A percentile compares a stretch with the other conserved stretches of the same genome.
phyloP scores from a whole-genome alignment of 2,888 invertebrate species.

The Tethea ocularis region DNA sequence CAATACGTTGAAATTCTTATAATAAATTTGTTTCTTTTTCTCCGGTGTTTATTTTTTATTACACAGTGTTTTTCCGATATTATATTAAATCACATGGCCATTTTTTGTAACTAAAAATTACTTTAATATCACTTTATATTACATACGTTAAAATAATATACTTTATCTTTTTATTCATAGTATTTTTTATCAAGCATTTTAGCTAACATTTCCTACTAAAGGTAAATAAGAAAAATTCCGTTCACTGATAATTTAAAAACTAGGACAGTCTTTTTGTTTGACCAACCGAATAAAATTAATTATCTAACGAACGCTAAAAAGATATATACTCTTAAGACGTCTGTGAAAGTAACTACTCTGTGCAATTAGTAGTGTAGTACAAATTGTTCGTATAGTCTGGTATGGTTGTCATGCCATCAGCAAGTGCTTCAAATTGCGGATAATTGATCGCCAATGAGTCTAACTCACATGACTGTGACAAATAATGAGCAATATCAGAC shows the following conservation, averaged over 20 bases:
- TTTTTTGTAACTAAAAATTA: too few relatives aligned
- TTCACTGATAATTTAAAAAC: slow-evolving; percentile 19
- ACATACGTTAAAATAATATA: too few relatives aligned
- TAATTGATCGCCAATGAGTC: slow-evolving; percentile 75
- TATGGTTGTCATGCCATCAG: slow-evolving; percentile 57
- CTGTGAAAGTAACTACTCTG: slow-evolving; percentile 64
- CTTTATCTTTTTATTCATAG: too few relatives aligned
- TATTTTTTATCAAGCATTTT: too few relatives aligned
- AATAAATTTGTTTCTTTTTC: too few relatives aligned
- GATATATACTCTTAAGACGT: slow-evolving; percentile 25
- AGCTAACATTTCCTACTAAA: not conserved
- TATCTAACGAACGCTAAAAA: slow-evolving; percentile 53
- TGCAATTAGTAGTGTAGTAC: slow-evolving; percentile 69
- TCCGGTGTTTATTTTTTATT: too few relatives aligned
- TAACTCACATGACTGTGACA: slow-evolving; percentile 62
- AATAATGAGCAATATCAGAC: slow-evolving; percentile 46
- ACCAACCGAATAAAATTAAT: slow-evolving; percentile 49
- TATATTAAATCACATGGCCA: too few relatives aligned
- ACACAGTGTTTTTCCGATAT: too few relatives aligned
- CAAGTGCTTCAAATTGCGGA: slow-evolving; percentile 74
- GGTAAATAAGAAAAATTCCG: slow-evolving; percentile 17
- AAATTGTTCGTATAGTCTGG: slow-evolving; percentile 55
- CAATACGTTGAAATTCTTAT: too few relatives aligned
- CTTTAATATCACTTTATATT: too few relatives aligned
- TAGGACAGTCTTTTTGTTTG: slow-evolving; percentile 32